Evolutionary conservation across 2,113 vertebrate species (phyloP).

Genomic region (Psilopogon haemacephalus): DNA sequence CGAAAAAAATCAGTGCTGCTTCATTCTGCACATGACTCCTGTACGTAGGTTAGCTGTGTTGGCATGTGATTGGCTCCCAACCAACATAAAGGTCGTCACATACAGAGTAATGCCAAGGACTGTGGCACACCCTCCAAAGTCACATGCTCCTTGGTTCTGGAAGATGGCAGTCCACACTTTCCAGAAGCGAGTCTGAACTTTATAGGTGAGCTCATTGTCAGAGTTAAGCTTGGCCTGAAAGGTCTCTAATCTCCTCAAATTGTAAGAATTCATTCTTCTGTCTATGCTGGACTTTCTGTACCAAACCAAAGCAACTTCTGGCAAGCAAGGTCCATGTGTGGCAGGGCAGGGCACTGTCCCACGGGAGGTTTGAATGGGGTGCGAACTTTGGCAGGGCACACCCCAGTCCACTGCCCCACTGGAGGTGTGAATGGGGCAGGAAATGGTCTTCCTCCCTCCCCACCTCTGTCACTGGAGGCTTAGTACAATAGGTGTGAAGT

Average conservation of each 20-base stretch:
- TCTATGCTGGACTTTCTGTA: not conserved
- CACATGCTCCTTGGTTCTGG: not conserved
- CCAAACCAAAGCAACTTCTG: not conserved
- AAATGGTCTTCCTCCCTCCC: too few relatives aligned
- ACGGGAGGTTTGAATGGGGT: too few relatives aligned
- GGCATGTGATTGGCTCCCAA: not conserved
- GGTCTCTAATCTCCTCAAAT: not conserved
- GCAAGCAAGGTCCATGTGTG: not conserved
- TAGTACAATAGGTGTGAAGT: too few relatives aligned
- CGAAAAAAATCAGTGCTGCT: not conserved
- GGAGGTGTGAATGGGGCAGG: too few relatives aligned
- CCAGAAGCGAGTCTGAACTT: not conserved
- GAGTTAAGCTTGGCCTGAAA: not conserved
- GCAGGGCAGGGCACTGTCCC: too few relatives aligned
- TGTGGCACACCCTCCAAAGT: rapidly evolving
- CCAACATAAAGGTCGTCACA: not conserved
- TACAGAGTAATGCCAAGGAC: not conserved
- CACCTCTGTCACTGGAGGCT: too few relatives aligned
- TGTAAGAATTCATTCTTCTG: not conserved
- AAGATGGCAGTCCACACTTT: not conserved
- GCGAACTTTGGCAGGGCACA: too few relatives aligned
- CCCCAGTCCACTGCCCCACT: too few relatives aligned
- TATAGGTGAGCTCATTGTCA: not conserved
- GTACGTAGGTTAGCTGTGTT: not conserved
- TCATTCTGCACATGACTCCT: not conserved